phyloP scores from a whole-genome alignment of 2,797 vertebrate genomes.

The Sitta carolinensis region DNA sequence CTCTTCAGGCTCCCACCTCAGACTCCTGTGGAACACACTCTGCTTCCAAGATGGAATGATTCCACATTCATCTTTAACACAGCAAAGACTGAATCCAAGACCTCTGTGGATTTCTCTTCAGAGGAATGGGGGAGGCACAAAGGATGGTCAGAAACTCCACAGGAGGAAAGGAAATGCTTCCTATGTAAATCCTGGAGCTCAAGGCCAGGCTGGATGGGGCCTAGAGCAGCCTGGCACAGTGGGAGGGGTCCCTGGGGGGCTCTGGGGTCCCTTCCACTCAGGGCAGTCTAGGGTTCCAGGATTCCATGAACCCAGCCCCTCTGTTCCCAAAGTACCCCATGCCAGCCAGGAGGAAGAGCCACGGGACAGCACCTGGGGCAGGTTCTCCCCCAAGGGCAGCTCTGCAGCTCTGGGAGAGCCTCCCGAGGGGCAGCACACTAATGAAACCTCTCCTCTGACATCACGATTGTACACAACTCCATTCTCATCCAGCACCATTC shows the following conservation, averaged over 20 bases:
- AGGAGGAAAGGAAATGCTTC: neutral
- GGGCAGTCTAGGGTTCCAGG: neutral
- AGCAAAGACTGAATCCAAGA: neutral
- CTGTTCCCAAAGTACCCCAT: fast-evolving
- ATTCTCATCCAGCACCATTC: neutral
- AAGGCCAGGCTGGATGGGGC: neutral
- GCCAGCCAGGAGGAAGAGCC: neutral
- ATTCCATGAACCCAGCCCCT: neutral
- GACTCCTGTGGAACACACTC: neutral
- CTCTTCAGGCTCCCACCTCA: neutral
- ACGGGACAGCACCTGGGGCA: fast-evolving
- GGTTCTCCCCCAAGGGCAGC: fast-evolving
- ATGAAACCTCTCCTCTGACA: neutral
- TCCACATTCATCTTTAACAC: neutral
- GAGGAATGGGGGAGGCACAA: neutral
- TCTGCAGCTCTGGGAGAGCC: neutral
- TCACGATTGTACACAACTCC: neutral
- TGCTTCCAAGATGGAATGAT: neutral
- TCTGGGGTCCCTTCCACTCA: fast-evolving
- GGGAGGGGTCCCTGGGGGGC: neutral
- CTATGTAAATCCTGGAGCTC: fast-evolving
- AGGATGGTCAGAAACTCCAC: neutral
- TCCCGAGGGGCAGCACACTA: neutral
- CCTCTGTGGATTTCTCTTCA: neutral
- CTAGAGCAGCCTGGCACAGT: neutral